phyloP scores from a whole-genome alignment of 2,797 vertebrate genomes.

The Fundulus diaphanus region DNA sequence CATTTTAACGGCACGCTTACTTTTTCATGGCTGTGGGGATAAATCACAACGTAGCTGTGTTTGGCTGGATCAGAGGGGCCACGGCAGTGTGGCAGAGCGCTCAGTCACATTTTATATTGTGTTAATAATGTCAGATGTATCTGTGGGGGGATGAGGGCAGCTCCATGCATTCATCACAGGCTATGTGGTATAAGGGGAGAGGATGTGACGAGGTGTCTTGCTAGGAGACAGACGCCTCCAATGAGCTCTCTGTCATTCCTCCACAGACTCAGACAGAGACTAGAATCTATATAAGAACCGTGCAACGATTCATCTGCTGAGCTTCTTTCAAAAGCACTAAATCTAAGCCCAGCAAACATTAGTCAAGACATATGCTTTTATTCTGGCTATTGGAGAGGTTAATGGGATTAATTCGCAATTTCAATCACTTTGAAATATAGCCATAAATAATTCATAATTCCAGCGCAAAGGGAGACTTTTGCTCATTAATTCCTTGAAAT shows the following conservation, averaged over 20 bases:
- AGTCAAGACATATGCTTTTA: constrained; percentile 76
- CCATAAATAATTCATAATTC: constrained; percentile 74
- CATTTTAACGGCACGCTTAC: constrained; percentile 81
- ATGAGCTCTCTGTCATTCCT: constrained; percentile 81
- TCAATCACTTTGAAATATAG: constrained; percentile 70
- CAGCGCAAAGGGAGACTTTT: constrained; percentile 50
- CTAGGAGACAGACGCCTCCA: constrained; percentile 75
- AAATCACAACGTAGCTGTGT: constrained; percentile 70
- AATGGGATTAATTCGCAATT: constrained; percentile 78
- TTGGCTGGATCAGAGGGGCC: constrained; percentile 40
- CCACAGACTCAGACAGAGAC: constrained; percentile 68
- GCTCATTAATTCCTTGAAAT: constrained; percentile 66
- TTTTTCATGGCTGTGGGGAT: constrained; percentile 78
- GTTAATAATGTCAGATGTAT: constrained; percentile 80
- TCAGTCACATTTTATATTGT: constrained; percentile 83
- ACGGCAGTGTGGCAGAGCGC: constrained; percentile 54
- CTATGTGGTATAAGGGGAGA: constrained; percentile 57
- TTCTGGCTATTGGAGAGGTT: constrained; percentile 73
- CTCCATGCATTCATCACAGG: constrained; percentile 73
- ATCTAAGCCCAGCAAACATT: constrained; percentile 76
- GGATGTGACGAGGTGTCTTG: constrained; percentile 63
- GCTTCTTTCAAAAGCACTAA: constrained; percentile 70
- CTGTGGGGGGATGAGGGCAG: constrained; percentile 44
- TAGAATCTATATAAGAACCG: constrained; percentile 47
- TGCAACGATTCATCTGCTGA: constrained; percentile 72